Evolutionary conservation across 2,888 invertebrate species (phyloP).

Genomic region (Caenorhabditis auriculariae): DNA sequence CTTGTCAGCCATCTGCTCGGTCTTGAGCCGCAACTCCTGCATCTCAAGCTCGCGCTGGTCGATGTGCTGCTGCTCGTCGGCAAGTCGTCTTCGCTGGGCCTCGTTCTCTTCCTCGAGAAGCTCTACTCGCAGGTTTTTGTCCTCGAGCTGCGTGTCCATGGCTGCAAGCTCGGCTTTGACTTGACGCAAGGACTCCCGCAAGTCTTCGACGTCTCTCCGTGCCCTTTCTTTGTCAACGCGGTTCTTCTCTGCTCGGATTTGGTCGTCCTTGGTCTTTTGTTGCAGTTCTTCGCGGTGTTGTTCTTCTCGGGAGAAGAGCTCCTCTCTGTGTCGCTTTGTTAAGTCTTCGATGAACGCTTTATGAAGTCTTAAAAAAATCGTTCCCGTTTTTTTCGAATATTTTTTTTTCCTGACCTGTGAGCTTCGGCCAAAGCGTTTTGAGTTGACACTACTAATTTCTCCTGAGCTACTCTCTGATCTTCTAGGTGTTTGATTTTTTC

Average conservation of each 20-base stretch:
- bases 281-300: slow-evolving; percentile 10
- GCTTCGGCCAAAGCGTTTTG: slow-evolving; percentile 30
- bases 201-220: slow-evolving; percentile 23
- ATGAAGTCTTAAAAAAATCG: slow-evolving; percentile 20
- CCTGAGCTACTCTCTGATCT: slow-evolving; percentile 17
- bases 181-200: slow-evolving; percentile 18
- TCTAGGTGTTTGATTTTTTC: slow-evolving; percentile 21
- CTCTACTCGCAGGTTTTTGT: slow-evolving; percentile 6
- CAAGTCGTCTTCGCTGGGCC: slow-evolving; percentile 16
- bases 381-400: no score
- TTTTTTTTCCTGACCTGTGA: slow-evolving; percentile 18
- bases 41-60: slow-evolving; percentile 30
- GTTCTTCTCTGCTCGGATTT: slow-evolving; percentile 7
- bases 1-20: slow-evolving; percentile 26
- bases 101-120: slow-evolving; percentile 25
- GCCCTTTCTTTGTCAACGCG: slow-evolving; percentile 20
- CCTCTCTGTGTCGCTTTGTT: slow-evolving; percentile 35
- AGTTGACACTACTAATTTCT: slow-evolving; percentile 13
- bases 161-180: slow-evolving; percentile 24
- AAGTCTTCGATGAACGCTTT: slow-evolving; percentile 47
- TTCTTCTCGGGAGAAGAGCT: slow-evolving; percentile 28
- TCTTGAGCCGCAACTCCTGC: slow-evolving; percentile 17
- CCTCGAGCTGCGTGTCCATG: slow-evolving; percentile 26
- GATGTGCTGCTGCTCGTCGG: slow-evolving; percentile 12
- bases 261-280: slow-evolving; percentile 10